phyloP scores from a whole-genome alignment of 2,113 vertebrate species.

The Machaerirhynchus nigripectus region DNA sequence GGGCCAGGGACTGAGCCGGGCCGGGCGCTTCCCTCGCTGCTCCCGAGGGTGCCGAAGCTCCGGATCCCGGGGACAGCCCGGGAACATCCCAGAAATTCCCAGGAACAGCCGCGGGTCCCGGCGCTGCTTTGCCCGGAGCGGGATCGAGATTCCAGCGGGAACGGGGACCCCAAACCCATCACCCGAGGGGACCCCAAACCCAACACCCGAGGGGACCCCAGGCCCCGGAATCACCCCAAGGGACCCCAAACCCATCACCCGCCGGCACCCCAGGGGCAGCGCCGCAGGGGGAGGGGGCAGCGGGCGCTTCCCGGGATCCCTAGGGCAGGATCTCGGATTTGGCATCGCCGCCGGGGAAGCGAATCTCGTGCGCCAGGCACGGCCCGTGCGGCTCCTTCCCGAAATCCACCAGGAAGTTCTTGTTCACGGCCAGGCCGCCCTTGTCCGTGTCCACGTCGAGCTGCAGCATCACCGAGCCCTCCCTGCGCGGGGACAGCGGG shows the following conservation, averaged over 20 bases:
- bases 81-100: not conserved
- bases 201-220: no score
- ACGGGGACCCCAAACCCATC: not conserved
- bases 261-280: not conserved
- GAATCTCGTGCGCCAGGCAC: slow-evolving; percentile 83
- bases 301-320: not conserved
- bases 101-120: not conserved
- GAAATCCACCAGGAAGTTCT: slow-evolving; percentile 91
- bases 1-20: no score
- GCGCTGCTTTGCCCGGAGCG: not conserved
- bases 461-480: slow-evolving; percentile 91
- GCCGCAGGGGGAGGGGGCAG: no score
- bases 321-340: slow-evolving; percentile 79
- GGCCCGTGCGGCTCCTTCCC: slow-evolving; percentile 88
- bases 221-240: no score
- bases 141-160: not conserved
- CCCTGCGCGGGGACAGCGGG: slow-evolving; percentile 66
- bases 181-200: no score
- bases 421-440: slow-evolving; percentile 82
- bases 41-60: no score
- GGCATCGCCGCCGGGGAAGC: slow-evolving; percentile 88
- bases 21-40: no score
- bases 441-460: slow-evolving; percentile 81
- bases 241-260: not conserved
- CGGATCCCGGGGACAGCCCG: no score